A percentile compares a stretch with the other conserved stretches of the same genome.
Conservation (phyloP, 2,888 invertebrate species). For the Pseudococcus viburni region DNA sequence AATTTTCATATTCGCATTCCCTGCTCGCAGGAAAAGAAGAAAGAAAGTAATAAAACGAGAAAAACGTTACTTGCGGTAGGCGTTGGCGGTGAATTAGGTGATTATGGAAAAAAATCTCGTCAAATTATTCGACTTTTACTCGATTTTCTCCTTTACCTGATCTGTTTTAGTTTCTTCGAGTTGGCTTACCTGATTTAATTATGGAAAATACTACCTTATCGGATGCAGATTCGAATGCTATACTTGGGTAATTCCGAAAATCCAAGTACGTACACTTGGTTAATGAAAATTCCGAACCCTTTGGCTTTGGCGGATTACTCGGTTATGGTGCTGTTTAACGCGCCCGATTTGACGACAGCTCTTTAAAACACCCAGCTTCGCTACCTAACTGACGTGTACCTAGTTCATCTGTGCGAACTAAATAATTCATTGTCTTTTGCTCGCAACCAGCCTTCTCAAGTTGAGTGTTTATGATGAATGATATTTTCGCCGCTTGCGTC, state of each 20-base stretch:
- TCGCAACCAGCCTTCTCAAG: constrained; percentile 27
- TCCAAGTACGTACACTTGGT: background rate
- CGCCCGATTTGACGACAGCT: background rate
- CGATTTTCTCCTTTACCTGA: too few species aligned
- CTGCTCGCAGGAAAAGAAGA: background rate
- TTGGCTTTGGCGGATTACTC: background rate
- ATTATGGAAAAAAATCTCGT: too few species aligned
- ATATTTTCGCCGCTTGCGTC: constrained; percentile 6
- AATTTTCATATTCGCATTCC: background rate
- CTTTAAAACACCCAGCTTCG: background rate
- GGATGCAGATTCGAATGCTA: too few species aligned
- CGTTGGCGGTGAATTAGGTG: too few species aligned
- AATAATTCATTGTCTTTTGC: constrained; percentile 52
- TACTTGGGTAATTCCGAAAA: too few species aligned
- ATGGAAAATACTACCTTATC: too few species aligned
- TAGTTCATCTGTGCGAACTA: constrained; percentile 32
- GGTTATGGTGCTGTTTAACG: constrained; percentile 6
- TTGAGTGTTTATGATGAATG: constrained; percentile 47
- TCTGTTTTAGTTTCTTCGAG: too few species aligned
- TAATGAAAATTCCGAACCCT: background rate
- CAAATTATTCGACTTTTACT: too few species aligned
- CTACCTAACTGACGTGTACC: background rate
- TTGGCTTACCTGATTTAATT: too few species aligned
- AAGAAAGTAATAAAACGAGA: background rate
- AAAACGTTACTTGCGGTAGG: too few species aligned